Conservation (phyloP, 2,113 vertebrate species). For the Gambusia holbrooki region DNA sequence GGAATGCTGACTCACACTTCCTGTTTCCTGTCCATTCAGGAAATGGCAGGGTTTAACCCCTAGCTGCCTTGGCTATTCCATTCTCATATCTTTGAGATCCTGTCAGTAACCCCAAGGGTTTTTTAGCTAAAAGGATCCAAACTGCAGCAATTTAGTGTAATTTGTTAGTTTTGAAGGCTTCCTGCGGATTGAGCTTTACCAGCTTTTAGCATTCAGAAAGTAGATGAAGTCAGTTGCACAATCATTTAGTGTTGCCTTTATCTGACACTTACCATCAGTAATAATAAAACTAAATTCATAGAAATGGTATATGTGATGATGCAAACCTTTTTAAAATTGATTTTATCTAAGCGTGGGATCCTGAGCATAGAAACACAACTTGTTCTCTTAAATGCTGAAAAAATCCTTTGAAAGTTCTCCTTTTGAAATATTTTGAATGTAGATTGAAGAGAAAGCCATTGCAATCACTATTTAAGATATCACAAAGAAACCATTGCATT, state of each 20-base stretch:
- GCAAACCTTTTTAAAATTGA: neutral
- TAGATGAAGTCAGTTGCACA: neutral
- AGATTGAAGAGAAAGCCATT: neutral
- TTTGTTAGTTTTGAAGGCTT: constrained; percentile 38
- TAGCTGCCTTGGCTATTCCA: constrained; percentile 49
- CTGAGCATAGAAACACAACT: neutral
- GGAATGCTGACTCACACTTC: constrained; percentile 79
- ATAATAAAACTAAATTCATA: neutral
- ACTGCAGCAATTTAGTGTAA: constrained; percentile 19
- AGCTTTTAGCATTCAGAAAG: neutral
- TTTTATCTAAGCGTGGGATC: neutral
- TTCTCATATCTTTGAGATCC: constrained; percentile 69
- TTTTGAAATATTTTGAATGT: neutral
- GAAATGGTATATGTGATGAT: neutral
- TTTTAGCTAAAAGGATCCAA: constrained; percentile 21
- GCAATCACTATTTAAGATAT: neutral
- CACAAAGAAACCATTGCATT: neutral
- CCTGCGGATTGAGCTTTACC: constrained; percentile 11
- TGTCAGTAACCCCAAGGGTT: constrained; percentile 46
- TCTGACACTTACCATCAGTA: neutral
- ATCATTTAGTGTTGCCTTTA: neutral
- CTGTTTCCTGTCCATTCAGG: constrained; percentile 77
- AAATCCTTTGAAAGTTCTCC: neutral
- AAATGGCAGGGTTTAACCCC: constrained; percentile 68
- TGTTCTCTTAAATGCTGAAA: neutral